These are phyloP conservation scores for Hemitrygon akajei DNA, from an alignment of 2,797 vertebrate genomes.

Conservation along the genomic window DNA sequence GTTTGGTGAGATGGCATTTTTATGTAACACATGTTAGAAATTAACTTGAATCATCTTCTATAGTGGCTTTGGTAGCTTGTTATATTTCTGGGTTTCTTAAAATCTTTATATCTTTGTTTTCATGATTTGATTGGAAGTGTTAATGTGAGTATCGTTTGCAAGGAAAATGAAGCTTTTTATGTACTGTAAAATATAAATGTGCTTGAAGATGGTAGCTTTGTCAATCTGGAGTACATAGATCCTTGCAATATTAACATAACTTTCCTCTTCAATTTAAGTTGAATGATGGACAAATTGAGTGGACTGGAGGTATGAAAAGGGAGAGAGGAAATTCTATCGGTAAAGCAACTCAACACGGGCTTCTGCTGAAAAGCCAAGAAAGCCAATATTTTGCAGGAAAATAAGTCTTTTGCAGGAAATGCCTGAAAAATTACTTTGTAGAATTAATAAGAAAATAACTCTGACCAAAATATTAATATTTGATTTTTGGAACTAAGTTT, in stretches of 20 bases:
- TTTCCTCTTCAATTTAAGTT: neutral
- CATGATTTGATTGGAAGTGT: neutral
- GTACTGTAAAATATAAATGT: neutral
- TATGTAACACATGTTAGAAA: neutral
- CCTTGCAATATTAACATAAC: neutral
- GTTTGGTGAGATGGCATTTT: neutral
- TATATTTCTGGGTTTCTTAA: neutral
- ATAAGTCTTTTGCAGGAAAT: neutral
- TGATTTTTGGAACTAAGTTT: neutral
- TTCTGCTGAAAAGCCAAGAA: neutral
- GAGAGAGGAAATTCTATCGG: too few species aligned
- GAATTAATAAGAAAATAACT: neutral
- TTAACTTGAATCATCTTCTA: neutral
- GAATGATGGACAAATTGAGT: neutral
- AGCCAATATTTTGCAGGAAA: neutral
- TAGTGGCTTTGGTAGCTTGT: neutral
- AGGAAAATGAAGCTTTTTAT: too few species aligned
- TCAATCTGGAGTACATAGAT: neutral
- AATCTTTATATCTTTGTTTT: neutral
- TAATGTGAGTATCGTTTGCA: neutral
- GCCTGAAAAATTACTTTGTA: neutral
- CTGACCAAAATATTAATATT: neutral
- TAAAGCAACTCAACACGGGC: neutral
- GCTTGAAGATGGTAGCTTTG: neutral
- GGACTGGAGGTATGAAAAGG: neutral